Evolutionary conservation across 2,113 vertebrate genomes (phyloP), one percentile per base, ranked within the genome.

Genomic region (Sakesphorus luctuosus): DNA sequence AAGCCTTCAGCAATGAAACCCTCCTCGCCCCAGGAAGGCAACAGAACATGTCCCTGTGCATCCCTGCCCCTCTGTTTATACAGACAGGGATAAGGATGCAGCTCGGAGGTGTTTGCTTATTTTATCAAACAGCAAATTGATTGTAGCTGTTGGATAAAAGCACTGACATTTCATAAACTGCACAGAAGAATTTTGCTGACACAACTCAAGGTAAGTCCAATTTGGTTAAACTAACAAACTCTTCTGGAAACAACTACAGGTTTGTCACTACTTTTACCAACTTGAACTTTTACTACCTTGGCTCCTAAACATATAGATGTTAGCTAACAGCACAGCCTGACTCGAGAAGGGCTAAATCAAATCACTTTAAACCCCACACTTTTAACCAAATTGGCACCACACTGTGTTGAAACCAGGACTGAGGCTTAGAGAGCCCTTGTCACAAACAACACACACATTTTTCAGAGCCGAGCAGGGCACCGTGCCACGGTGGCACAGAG

Each of bases 81-180:
- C 89, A 92, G 77, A 9, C 88, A 72, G 83, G 91, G 84, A 81
- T 52, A 61, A 81, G 92, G 85, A 87, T 61, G 76, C 49, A 53
- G 53, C 92, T 91, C 18, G 0, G 69, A 89, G 89, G 91, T 62
- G 84, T 94, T 94, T 90, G 87, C 93, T 95, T 83, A 55, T 94
- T 95, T 96, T 93, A 89, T 94, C 87, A 90, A 80, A 79, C 56
- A 53, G 78, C 89, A 90, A 87, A 93, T 91, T 92, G 89, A 94
- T 95, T 83, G 91, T 82, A 96, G 91, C 94, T 91, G 82, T 50
- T 87, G 93, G 94, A 91, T 77, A 59, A 88, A 92, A 94, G 58
- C 89, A 91, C 56, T 82, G 75, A 68, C 74, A 87, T 79, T 94
- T 94, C 82, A 82, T 55, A 78, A 95, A 89, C 49, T 3, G 46